A percentile compares a stretch with the other conserved stretches of the same genome.
Evolutionary conservation across 2,113 vertebrate genomes (phyloP).

Genomic region (Clarias magur): DNA sequence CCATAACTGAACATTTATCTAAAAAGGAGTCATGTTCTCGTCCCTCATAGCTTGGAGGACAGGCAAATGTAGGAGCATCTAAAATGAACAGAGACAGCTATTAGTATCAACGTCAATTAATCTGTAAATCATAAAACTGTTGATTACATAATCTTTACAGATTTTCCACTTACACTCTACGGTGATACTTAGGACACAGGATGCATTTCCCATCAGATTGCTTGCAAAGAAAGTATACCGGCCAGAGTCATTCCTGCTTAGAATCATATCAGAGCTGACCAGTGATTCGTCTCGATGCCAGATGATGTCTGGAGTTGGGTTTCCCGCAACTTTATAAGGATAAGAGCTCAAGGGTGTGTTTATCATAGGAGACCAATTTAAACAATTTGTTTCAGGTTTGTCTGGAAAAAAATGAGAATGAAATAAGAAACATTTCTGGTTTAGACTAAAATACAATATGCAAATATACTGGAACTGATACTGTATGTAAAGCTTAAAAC

Average conservation of each 20-base stretch:
- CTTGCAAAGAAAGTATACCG: neutral
- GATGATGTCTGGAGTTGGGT: too few relatives aligned
- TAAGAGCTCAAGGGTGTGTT: neutral
- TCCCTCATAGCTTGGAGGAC: neutral
- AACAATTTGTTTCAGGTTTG: conserved; percentile 45
- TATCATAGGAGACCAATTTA: neutral
- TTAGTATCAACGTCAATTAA: neutral
- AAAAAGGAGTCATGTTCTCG: neutral
- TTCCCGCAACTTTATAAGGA: too few relatives aligned
- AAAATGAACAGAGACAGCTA: neutral
- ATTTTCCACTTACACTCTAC: conserved; percentile 61
- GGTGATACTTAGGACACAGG: conserved; percentile 31
- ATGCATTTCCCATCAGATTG: neutral
- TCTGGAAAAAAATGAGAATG: conserved; percentile 38
- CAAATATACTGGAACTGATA: too few relatives aligned
- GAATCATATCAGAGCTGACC: neutral
- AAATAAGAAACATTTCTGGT: neutral
- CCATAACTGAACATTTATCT: conserved; percentile 42
- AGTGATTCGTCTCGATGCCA: neutral
- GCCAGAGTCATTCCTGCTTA: conserved; percentile 53
- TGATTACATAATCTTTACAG: neutral
- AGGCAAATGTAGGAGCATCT: conserved; percentile 57
- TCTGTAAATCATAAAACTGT: too few relatives aligned
- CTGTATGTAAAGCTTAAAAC: neutral
- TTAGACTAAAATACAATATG: neutral